Evolutionary conservation across 2,113 vertebrate genomes (phyloP), one percentile per base, ranked within the genome.

Genomic region (Dicaeum eximium): DNA sequence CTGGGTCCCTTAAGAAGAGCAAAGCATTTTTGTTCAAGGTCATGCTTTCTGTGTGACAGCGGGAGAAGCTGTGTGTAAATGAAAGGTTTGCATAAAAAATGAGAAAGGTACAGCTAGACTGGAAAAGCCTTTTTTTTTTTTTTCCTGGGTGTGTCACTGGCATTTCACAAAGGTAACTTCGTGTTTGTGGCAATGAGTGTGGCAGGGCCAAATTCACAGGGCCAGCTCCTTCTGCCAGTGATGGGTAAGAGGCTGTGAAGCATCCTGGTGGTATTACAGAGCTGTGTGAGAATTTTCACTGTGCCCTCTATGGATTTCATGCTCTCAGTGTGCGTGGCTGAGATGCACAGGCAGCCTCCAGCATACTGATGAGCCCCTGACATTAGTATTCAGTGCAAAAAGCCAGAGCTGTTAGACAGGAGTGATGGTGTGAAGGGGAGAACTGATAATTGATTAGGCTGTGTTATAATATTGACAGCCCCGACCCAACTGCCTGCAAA

Each of bases 361-460:
- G 96, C 93, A 96, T 93, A 88, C 90, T 83, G 96, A 97, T 90
- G 88, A 98, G 95, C 37, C 28, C 17, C 8, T 47, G 69, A 14
- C 90, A 94, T 97, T 97, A 95, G 78, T 84, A 96, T 92, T 96
- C 97, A 94, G 79, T 37, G 69, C 83, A 51, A 73, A 96, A 93
- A 86, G 50, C 91, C 14, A 1, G 70, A 92, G 93, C 92, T 97
- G 92, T 96, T 97, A 95, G 92, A 95, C 53, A 93, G 90, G 96
- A 96, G 96, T 84, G 95, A 93, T 51, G 65, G 85, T 96, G 93
- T 78, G 88, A 96, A 96, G 78, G 70, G 92, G 66, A 96, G 91
- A 88, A 74, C 75, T 91, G 96, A 85, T 92, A 97, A 97, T 97
- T 96, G 95, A 97, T 98, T 95, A 97, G 89, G 75, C 66, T 92